A percentile compares a stretch with the other conserved stretches of the same genome.
Evolutionary conservation across 2,888 invertebrate species (phyloP).

Genomic region (Philaethria dido): DNA sequence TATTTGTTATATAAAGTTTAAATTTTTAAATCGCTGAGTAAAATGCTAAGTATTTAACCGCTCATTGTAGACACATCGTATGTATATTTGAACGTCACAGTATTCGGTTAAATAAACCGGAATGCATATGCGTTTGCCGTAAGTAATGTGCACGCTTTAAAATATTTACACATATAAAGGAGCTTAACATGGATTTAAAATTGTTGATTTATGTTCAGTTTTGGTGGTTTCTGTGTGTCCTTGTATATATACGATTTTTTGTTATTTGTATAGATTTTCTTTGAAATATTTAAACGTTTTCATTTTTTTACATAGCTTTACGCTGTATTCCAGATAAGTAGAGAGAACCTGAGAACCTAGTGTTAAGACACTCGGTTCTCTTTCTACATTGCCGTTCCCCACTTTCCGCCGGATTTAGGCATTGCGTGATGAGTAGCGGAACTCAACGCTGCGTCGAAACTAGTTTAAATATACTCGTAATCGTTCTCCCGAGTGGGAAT

Average conservation of each 20-base stretch:
- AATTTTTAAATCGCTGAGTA: not conserved
- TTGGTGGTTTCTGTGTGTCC: not conserved
- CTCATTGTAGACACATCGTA: slow-evolving; percentile 20
- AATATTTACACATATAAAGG: slow-evolving; percentile 17
- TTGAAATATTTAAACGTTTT: not conserved
- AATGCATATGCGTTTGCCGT: slow-evolving; percentile 19
- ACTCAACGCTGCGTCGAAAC: too few species aligned
- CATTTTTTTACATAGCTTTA: too few species aligned
- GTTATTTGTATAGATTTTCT: not conserved
- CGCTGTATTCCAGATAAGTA: too few species aligned
- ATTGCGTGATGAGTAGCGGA: too few species aligned
- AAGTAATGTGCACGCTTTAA: slow-evolving; percentile 8
- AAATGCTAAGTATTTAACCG: slow-evolving; percentile 7
- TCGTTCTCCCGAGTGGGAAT: too few species aligned
- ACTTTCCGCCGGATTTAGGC: too few species aligned
- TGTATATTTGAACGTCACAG: slow-evolving; percentile 22
- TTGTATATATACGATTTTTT: not conserved
- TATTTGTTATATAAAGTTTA: too few species aligned
- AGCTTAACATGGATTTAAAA: slow-evolving; percentile 3
- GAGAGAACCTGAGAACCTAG: too few species aligned
- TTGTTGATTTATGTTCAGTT: not conserved
- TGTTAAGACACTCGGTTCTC: too few species aligned
- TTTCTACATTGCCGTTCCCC: too few species aligned
- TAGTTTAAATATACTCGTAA: too few species aligned
- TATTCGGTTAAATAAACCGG: slow-evolving; percentile 19